Evolutionary conservation across 2,888 invertebrate genomes (phyloP).

Genomic region (Sesamia inferens): DNA sequence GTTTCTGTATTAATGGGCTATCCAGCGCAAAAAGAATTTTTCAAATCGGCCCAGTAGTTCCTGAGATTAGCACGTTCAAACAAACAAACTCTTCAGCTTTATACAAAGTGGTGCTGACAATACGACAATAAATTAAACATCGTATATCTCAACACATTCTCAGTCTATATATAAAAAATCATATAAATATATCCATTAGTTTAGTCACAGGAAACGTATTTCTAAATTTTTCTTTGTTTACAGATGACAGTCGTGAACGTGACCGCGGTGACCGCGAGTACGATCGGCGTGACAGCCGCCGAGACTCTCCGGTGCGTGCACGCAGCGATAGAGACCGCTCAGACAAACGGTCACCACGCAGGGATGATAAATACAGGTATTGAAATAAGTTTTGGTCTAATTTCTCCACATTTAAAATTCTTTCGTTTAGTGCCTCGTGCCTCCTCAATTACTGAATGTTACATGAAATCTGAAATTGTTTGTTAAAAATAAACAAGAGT

Average conservation of each 20-base stretch:
- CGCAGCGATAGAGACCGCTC: conserved; percentile 62
- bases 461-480: neutral
- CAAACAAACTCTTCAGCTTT: no score
- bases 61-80: no score
- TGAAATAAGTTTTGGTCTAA: no score
- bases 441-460: neutral
- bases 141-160: no score
- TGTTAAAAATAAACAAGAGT: no score
- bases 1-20: no score
- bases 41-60: no score
- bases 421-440: neutral
- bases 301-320: conserved; percentile 60
- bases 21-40: no score
- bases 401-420: neutral
- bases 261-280: conserved; percentile 63
- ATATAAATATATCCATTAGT: no score
- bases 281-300: conserved; percentile 68
- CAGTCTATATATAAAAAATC: no score
- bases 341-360: conserved; percentile 71
- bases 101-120: no score
- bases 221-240: neutral
- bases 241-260: conserved; percentile 72
- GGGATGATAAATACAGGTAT: conserved; percentile 74
- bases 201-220: neutral
- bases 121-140: no score